These are phyloP conservation scores for Galerucella nymphaeae DNA, from an alignment of 2,888 invertebrate genomes.

Conservation along the genomic window DNA sequence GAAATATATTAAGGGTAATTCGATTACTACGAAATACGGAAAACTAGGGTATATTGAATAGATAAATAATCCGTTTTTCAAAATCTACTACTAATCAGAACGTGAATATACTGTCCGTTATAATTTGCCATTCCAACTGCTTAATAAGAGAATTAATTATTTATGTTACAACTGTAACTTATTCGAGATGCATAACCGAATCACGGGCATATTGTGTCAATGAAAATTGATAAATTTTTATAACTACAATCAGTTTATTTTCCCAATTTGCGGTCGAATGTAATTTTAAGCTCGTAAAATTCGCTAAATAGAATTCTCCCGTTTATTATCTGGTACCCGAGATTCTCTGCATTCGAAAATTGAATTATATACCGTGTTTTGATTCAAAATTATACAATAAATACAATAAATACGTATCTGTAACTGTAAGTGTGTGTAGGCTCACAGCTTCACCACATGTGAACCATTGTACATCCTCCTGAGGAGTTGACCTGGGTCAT, in stretches of 20 bases:
- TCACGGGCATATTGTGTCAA: not conserved
- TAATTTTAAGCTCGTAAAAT: slow-evolving; percentile 4
- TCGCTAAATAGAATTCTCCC: not conserved
- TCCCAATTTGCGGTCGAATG: not conserved
- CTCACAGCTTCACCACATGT: too few species aligned
- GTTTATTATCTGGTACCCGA: not conserved
- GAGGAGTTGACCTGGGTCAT: too few species aligned
- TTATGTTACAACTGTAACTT: not conserved
- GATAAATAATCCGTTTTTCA: slow-evolving; percentile 17
- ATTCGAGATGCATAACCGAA: not conserved
- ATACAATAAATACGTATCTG: too few species aligned
- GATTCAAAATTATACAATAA: not conserved
- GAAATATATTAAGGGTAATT: slow-evolving; percentile 2
- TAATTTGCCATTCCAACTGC: slow-evolving; percentile 14
- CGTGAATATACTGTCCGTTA: not conserved
- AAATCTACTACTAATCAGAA: slow-evolving; percentile 5
- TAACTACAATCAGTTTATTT: slow-evolving; percentile 11
- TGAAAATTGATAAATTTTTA: not conserved
- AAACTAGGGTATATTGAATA: not conserved
- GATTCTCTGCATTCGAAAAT: not conserved
- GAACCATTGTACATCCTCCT: too few species aligned
- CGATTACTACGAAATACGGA: not conserved
- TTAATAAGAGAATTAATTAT: slow-evolving; percentile 14
- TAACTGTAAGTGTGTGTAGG: too few species aligned
- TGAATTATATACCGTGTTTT: not conserved